Evolutionary conservation across 1,140 invertebrate genomes (phyloP).

Genomic region (Brachionus calyciflorus): DNA sequence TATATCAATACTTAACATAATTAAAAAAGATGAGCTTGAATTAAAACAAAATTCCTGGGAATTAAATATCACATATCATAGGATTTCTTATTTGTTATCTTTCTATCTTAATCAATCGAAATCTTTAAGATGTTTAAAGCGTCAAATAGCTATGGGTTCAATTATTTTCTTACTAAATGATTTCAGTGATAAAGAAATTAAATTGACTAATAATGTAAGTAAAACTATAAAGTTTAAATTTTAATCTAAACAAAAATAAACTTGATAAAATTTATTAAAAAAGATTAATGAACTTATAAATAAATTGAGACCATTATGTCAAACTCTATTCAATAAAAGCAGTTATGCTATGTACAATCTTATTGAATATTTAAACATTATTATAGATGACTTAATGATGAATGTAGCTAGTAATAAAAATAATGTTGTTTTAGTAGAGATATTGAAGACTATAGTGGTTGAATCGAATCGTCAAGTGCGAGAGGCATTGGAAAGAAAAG

Average conservation of each 20-base stretch:
- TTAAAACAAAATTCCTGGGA: not conserved
- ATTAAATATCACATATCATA: not conserved
- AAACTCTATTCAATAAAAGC: not conserved
- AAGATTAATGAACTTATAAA: not conserved
- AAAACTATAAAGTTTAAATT: no score
- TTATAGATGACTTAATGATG: not conserved
- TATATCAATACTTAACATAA: not conserved
- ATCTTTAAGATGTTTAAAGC: not conserved
- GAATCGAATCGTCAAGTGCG: not conserved
- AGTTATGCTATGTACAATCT: constrained; percentile 43
- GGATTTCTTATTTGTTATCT: not conserved
- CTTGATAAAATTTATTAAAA: no score
- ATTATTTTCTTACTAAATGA: not conserved
- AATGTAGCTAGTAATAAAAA: not conserved
- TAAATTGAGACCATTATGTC: not conserved
- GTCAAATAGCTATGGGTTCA: not conserved
- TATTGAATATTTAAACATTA: constrained; percentile 9
- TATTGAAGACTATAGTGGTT: not conserved
- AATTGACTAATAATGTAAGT: not conserved
- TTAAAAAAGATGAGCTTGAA: no score
- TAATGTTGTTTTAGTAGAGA: not conserved
- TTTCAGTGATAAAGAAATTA: not conserved
- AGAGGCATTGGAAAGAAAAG: not conserved
- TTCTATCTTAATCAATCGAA: not conserved
- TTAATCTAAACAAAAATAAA: no score